phyloP scores from a whole-genome alignment of 2,888 invertebrate genomes.

The Conomelus anceps region DNA sequence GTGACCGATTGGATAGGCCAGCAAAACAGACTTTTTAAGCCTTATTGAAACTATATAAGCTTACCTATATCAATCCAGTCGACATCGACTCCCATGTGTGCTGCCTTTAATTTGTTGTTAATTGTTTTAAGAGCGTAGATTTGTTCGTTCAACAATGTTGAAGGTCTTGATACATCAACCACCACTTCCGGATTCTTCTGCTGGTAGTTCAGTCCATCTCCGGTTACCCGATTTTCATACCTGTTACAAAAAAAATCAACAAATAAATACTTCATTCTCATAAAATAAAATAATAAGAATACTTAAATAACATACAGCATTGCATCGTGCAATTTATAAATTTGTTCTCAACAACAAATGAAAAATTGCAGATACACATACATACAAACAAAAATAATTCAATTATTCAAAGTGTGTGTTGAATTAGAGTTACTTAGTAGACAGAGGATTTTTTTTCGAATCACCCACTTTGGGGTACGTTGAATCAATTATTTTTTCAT shows the following conservation, averaged over 20 bases:
- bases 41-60: background rate
- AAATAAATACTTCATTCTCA: background rate
- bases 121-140: constrained; percentile 68
- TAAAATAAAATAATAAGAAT: background rate
- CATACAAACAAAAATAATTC: no score
- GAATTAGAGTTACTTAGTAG: no score
- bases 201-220: constrained; percentile 60
- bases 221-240: constrained; percentile 56
- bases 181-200: constrained; percentile 60
- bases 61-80: constrained; percentile 65
- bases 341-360: no score
- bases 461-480: no score
- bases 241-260: constrained; percentile 43
- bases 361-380: no score
- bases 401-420: no score
- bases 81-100: constrained; percentile 86
- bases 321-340: no score
- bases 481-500: no score
- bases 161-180: constrained; percentile 44
- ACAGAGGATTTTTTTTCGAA: no score
- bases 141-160: constrained; percentile 59
- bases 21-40: background rate
- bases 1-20: no score
- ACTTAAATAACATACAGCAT: background rate
- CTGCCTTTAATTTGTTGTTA: constrained; percentile 73